Evolutionary conservation across 2,113 vertebrate genomes (phyloP), one percentile per base, ranked within the genome.

Genomic region (Labeo catla): DNA sequence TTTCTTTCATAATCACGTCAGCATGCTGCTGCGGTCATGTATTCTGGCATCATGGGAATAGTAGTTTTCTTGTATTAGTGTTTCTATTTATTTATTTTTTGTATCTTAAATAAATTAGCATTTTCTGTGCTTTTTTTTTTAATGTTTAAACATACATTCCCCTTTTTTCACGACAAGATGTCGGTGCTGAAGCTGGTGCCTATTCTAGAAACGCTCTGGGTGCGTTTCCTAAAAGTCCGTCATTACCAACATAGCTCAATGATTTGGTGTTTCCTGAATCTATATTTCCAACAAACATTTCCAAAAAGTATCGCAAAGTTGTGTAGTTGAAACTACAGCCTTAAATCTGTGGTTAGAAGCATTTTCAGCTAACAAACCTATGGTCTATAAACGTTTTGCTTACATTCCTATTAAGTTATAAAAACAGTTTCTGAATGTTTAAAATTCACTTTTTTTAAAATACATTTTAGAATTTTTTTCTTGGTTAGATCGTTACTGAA

Each of bases 61-160:
- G 93, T 92, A 93, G 93, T 95, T 94, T 96, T 96, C 93, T 94
- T 95, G 91, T 91, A 92, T 96, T 95, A 90, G 77, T 94, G 92
- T 96, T 94, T 95, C 90, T 93, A 90, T 95, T 95, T 97, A 96
- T 97, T 97, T 96, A 95, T 96, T 96, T 95, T 89, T 81, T 86
- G 68, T 85, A 85, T 87, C 47, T 88, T 94, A 93, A 92, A 93
- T 94, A 94, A 91, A 91, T 95, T 93, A 89, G 93, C 93, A 93
- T 92, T 93, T 95, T 92, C 92, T 92, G 88, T 90, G 93, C 93
- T 72, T 68, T 93, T 87, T 11, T 86, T 88, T 92, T 92, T 91
- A 92, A 92, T 87, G 61, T 86, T 66, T 70, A 2, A 43, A 80
- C 21, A 63, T 65, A 21, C 4, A 6, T 34, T 57, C 36, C 54